Evolutionary conservation across 2,888 invertebrate genomes (phyloP), one percentile per base, ranked within the genome.

Genomic region (Ophion obscuratus): DNA sequence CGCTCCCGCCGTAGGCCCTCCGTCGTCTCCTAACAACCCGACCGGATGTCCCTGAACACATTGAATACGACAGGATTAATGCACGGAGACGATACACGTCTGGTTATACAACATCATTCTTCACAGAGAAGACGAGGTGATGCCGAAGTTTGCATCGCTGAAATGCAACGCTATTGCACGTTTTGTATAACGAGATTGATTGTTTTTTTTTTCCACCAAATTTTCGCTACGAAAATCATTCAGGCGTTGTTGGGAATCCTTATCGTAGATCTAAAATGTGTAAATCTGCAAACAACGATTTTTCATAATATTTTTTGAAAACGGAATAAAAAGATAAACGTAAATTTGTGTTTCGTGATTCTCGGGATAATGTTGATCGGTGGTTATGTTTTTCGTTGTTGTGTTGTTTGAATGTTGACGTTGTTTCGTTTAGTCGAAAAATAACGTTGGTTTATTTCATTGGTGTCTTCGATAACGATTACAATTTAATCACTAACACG

Each of bases 31-130:
- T 89, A 93, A 89, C 88, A 94, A 87, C 89, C 92, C 91, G 87
- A 93, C 92, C 84, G 94, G 91, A 91, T 93, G 94, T 88, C 92
- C 93, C 94, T 94, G 90, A 85, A 89, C 86, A 90, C 27, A 84
- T 87, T n/a, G 74, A 86, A 79, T 79, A 78, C 61, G 20, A 20
- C 64, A 86, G 75, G 74, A 78, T 70, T 27, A 59, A 76, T 79
- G 75, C 17, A 53, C 17, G 36, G 20, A 2, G 53, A 82, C 47
- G 11, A 20, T 10, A n/a, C 17, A 14, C 66, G 17, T 17, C 17
- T 53, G 14, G 53, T 0, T 47, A 14, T 47, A 14, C 11, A 5
- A 14, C 0, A 4, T 53, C 0, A 4, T 53, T 53, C 53, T 53
- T 53, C 14, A 0, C 6, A 44, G 5, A 10, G 44, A 9, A 20